Base-by-base conservation (phyloP, 2,113 vertebrate species). In the Rostratula benghalensis region DNA sequence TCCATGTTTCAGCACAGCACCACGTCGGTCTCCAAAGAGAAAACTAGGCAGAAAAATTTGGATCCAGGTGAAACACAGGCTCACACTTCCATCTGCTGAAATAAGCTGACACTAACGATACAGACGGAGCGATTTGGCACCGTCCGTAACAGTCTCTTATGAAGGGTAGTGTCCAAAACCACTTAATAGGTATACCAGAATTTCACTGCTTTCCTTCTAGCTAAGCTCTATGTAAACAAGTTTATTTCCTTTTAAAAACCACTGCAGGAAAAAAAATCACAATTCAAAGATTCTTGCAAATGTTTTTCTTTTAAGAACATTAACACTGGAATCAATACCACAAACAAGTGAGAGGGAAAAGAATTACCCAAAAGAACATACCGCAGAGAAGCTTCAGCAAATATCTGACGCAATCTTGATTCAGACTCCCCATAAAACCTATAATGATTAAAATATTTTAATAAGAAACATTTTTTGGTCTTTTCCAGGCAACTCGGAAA, bases 341-440 rank as follows among this genome's bases (percentile, higher is more conserved):
- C 15, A 4, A 93, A 27, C 65, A 68, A 94, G 71, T 28, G 28
- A 57, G 28, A 9, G 4, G 3, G 5, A 67, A 90, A 13, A 89
- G 51, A 84, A 90, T 57, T 35, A 79, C 63, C 84, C 87, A 33
- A 85, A 75, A 87, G 41, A 83, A 75, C 76, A 28, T 98, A 99
- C 99, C 98, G 96, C 93, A 98, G 95, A 90, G 98, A 98, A 23
- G 99, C 99, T 90, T 99, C 98, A 13, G 98, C 97, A 94, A 99
- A 99, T 93, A 99, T 99, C 93, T 99, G 98, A 61, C 99, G 98
- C 71, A 99, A 97, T 60, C 97, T 98, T 6, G 98, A 98, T 95
- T 99, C 99, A 3, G 99, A 99, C 95, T 99, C 99, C 22, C 99
- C 99, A 13, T 99, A 99, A 97, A 99, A 99, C 91, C 99, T 99